Conservation (phyloP, 2,113 vertebrate species). For the Ceuthmochares aereus region DNA sequence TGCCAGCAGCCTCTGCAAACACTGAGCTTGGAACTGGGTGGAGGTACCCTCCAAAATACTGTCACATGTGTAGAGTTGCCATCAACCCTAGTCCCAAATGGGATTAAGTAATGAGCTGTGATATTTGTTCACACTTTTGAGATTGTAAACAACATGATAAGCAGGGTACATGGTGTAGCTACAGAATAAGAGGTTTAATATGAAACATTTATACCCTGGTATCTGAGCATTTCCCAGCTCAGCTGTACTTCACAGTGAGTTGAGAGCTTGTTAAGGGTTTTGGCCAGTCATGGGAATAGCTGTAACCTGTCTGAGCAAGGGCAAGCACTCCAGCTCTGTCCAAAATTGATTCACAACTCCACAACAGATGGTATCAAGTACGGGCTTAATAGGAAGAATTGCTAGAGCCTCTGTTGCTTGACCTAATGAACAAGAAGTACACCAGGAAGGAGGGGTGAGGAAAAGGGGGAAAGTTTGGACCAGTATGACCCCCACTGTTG, state of each 20-base stretch:
- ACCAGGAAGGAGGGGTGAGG: neutral
- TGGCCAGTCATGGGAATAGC: neutral
- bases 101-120: neutral
- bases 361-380: neutral
- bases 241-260: neutral
- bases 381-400: neutral
- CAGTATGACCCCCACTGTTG: neutral
- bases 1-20: neutral
- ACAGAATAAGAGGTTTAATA: neutral
- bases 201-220: neutral
- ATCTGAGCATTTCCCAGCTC: neutral
- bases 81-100: neutral
- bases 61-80: fast-evolving
- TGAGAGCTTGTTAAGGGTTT: neutral
- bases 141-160: neutral
- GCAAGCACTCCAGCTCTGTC: neutral
- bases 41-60: neutral
- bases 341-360: neutral
- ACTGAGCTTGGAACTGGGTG: neutral
- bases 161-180: neutral
- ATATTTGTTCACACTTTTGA: neutral
- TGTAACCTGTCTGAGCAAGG: neutral
- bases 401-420: neutral
- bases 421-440: neutral
- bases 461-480: neutral